Evolutionary conservation across 64 coral and sea anemone species (phyloP), one percentile per base, ranked within the genome.

Genomic region (Porites lutea): DNA sequence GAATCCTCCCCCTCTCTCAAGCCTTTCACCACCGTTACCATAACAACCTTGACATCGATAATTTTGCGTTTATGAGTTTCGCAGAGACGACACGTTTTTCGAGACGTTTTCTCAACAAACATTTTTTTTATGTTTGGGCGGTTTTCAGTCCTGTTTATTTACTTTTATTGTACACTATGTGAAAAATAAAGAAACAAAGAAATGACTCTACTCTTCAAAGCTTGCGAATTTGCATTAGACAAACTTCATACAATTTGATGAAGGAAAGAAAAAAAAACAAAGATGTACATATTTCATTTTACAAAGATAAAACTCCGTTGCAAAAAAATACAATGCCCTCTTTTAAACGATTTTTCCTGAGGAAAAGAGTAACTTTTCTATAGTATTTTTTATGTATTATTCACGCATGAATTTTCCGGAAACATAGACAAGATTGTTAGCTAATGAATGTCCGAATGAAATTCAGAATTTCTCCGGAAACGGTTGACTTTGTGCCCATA

Each of bases 391-490:
- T 37, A 37, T 37, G 0, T 1, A 37, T 0, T 37, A 37, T 37
- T 37, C 27, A 37, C 27, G 27, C 27, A 37, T 37, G 27, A 68
- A 20, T 68, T 69, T 10, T 12, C 59, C 8, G 61, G 45, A 69
- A 52, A 20, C 81, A 84, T 8, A 52, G 45, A 84, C 23, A 7
- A 84, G 45, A 68, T 84, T 52, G 59, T 84, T 68, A 21, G 81
- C 18, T 48, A 10, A 84, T 69, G 48, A 84, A 84, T 84, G 46
- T 68, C 47, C 8, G 45, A 63, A 52, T 52, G 63, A 20, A 15
- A 67, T 84, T 27, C 10, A 19, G 48, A 64, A 82, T 65, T 52
- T 52, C 19, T 46, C 81, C 81, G 81, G 47, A 84, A 76, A 76
- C 73, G 73, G 73, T 76, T 10, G 45, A 16, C 8, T 51, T 50